Evolutionary conservation across 2,113 vertebrate species (phyloP).

Genomic region (Cynocephalus volans): DNA sequence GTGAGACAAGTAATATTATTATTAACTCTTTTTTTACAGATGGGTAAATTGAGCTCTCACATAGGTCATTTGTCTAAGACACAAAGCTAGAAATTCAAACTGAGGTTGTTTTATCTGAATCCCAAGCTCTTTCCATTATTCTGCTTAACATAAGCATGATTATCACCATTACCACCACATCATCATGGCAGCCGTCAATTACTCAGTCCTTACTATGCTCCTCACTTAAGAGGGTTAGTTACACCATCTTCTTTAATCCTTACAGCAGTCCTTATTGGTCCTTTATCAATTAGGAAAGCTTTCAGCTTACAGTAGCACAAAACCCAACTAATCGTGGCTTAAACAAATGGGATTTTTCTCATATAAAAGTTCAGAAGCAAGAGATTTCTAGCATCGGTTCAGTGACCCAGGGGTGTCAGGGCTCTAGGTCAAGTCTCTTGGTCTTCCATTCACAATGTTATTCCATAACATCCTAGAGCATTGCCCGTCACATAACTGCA

Average conservation of each 20-base stretch:
- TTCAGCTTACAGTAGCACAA: neutral
- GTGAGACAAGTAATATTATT: neutral
- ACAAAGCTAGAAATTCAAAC: constrained; percentile 33
- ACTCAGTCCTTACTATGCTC: neutral
- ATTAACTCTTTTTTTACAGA: neutral
- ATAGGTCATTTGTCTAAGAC: neutral
- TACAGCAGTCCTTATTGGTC: neutral
- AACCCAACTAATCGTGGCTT: neutral
- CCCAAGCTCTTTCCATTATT: neutral
- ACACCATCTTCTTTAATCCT: neutral
- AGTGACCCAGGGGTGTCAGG: neutral
- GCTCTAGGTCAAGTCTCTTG: neutral
- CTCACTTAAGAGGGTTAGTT: neutral
- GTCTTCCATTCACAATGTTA: neutral
- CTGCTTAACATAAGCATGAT: neutral
- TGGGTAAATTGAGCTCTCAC: neutral
- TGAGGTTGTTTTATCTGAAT: neutral
- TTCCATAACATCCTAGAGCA: neutral
- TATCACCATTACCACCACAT: neutral
- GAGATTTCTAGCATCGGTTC: neutral
- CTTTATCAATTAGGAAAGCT: constrained; percentile 27
- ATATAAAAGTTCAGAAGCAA: neutral
- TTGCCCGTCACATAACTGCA: neutral
- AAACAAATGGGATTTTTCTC: neutral
- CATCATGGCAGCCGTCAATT: neutral